Conservation (phyloP, 2,888 invertebrate genomes). For the Agriopis leucophaearia region DNA sequence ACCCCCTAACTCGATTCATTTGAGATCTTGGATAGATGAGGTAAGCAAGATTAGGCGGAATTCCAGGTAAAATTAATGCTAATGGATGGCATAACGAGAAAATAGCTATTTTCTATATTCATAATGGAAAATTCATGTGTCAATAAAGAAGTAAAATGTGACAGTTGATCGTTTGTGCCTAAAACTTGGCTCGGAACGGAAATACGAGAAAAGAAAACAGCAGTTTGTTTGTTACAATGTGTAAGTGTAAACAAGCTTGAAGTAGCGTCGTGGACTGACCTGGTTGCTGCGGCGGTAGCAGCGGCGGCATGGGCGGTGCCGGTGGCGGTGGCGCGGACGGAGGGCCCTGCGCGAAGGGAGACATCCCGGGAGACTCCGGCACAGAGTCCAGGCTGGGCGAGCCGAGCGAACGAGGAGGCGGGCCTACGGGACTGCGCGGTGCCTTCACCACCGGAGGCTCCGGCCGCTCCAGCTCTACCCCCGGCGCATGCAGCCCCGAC, state of each 20-base stretch:
- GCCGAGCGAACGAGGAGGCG: slow-evolving; percentile 70
- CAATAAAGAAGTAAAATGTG: too few relatives aligned
- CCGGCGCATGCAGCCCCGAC: slow-evolving; percentile 73
- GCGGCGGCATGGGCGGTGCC: slow-evolving; percentile 71
- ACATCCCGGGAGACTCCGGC: slow-evolving; percentile 76
- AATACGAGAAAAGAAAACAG: background rate
- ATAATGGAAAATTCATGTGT: too few relatives aligned
- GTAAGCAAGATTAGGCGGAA: too few relatives aligned
- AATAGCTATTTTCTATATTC: too few relatives aligned
- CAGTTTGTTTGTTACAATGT: slow-evolving; percentile 12
- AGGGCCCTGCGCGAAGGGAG: slow-evolving; percentile 75
- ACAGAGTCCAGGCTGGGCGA: slow-evolving; percentile 78
- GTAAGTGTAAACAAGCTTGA: slow-evolving; percentile 5
- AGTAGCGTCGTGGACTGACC: slow-evolving; percentile 65
- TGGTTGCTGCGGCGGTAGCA: slow-evolving; percentile 78
- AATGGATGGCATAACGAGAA: too few relatives aligned
- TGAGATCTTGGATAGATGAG: too few relatives aligned
- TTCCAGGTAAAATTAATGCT: too few relatives aligned
- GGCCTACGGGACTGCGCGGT: slow-evolving; percentile 71
- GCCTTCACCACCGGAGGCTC: slow-evolving; percentile 81
- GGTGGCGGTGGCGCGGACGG: slow-evolving; percentile 79
- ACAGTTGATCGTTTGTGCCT: background rate
- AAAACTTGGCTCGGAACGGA: background rate
- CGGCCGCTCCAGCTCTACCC: slow-evolving; percentile 78
- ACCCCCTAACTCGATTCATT: too few relatives aligned